Conservation (phyloP, 1,140 invertebrate species). For the Psix sp. region DNA sequence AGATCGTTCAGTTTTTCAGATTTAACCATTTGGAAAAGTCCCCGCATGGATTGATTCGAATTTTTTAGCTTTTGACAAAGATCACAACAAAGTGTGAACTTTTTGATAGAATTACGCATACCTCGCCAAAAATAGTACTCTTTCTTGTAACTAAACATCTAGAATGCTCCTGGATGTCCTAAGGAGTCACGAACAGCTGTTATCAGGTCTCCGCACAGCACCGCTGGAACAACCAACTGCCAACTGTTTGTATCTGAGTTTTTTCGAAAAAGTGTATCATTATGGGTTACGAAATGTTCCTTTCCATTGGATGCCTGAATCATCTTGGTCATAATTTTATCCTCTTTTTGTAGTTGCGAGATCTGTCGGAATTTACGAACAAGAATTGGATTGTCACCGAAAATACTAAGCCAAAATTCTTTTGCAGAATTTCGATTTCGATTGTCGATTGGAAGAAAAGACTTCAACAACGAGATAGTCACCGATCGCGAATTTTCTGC, state of each 20-base stretch:
- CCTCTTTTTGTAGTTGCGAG: not conserved
- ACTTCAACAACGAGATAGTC: not conserved
- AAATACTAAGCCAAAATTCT: no score
- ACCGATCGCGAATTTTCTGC: not conserved
- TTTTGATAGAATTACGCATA: not conserved
- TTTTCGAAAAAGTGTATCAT: not conserved
- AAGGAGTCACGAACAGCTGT: not conserved
- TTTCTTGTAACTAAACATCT: not conserved
- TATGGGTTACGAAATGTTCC: not conserved
- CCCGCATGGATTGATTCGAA: not conserved
- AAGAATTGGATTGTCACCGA: no score
- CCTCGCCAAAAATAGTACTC: constrained; percentile 3
- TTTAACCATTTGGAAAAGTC: not conserved
- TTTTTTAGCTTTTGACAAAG: not conserved
- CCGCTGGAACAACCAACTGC: not conserved
- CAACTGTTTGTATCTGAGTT: not conserved
- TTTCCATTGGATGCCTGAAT: not conserved
- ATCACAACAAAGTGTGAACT: not conserved
- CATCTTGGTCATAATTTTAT: not conserved
- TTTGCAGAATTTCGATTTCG: not conserved
- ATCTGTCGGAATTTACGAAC: no score
- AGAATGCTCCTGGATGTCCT: constrained; percentile 11
- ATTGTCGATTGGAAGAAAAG: not conserved
- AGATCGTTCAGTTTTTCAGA: not conserved
- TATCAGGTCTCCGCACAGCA: not conserved